Base-by-base conservation (phyloP, 1,140 invertebrate genomes). In the Drosophila athabasca region DNA sequence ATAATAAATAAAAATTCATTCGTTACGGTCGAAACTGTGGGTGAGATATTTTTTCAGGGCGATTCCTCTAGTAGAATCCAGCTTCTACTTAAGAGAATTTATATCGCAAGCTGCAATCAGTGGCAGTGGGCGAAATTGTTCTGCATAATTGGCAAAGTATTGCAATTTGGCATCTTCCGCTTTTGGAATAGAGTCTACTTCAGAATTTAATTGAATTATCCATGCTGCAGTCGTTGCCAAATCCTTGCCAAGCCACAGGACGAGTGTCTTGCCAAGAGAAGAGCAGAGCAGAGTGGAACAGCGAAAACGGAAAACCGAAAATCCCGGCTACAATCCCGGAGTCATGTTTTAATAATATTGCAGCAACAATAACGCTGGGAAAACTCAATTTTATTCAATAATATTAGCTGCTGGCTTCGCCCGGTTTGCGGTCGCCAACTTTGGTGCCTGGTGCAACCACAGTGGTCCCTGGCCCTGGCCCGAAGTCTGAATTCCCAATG, bases 301-400 rank as follows among this genome's bases (percentile, higher is more conserved):
- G 15, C 57, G 3, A 45, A 45, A 51, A 35, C 44, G 41, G 68
- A 72, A 57, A 73, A 31, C 31, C 58, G 13, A 39, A 2, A 50
- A 19, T 17, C 3, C 17, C n/a, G 58, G 46, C 46, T 41, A 50
- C 59, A 55, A 59, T 44, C 22, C 57, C 52, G 19, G 50, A 64
- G 59, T 81, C 78, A 82, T 87, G 83, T 79, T 75, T 87, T 87
- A 87, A 87, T 87, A 87, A 87, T 88, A 88, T 75, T 65, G 80
- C 60, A 70, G 78, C 82, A 76, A 71, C 64, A 64, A 69, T 70
- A 76, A 60, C 41, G 62, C 55, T 54, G 46, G 60, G 61, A 62
- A 87, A 70, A 87, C 82, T 88, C 74, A 87, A 87, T 87, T 87
- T 87, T 78, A 87, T 87, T 87, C 78, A 87, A 87, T 87, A 87